Conservation (phyloP, 2,888 invertebrate genomes). For the Hydrotaea diabolus region DNA sequence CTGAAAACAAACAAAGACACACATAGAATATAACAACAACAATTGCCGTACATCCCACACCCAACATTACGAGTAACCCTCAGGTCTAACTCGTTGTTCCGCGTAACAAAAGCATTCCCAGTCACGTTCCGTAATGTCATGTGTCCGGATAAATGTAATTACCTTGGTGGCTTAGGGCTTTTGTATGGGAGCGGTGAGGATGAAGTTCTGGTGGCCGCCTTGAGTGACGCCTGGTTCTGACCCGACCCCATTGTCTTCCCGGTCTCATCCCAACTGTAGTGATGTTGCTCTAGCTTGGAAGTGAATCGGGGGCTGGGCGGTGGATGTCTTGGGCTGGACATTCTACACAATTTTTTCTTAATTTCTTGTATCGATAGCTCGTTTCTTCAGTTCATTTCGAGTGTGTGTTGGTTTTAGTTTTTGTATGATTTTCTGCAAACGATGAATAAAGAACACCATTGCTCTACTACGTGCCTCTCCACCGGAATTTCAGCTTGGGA, state of each 20-base stretch:
- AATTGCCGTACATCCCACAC: too few species aligned
- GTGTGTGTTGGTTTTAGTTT: not conserved
- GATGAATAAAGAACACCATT: not conserved
- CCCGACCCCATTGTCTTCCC: slow-evolving; percentile 58
- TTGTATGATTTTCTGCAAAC: not conserved
- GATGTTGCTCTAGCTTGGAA: slow-evolving; percentile 68
- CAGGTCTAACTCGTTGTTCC: too few species aligned
- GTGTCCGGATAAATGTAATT: slow-evolving; percentile 48
- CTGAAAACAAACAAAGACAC: slow-evolving; percentile 18
- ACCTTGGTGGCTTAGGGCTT: slow-evolving; percentile 79
- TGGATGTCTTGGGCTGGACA: slow-evolving; percentile 66
- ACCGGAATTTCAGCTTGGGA: not conserved
- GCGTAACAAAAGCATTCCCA: not conserved
- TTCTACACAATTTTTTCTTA: slow-evolving; percentile 31
- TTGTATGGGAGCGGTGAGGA: slow-evolving; percentile 76
- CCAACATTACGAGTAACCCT: too few species aligned
- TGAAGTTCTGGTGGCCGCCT: slow-evolving; percentile 72
- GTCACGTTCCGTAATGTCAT: slow-evolving; percentile 2
- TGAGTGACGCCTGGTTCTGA: slow-evolving; percentile 71
- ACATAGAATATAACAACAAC: too few species aligned
- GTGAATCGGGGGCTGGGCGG: slow-evolving; percentile 64
- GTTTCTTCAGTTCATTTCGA: slow-evolving; percentile 5
- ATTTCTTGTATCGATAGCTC: slow-evolving; percentile 5
- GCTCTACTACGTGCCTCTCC: not conserved
- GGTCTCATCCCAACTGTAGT: slow-evolving; percentile 75